These are phyloP conservation scores for Eutolmus rufibarbis DNA, from an alignment of 2,888 invertebrate genomes.

Conservation along the genomic window DNA sequence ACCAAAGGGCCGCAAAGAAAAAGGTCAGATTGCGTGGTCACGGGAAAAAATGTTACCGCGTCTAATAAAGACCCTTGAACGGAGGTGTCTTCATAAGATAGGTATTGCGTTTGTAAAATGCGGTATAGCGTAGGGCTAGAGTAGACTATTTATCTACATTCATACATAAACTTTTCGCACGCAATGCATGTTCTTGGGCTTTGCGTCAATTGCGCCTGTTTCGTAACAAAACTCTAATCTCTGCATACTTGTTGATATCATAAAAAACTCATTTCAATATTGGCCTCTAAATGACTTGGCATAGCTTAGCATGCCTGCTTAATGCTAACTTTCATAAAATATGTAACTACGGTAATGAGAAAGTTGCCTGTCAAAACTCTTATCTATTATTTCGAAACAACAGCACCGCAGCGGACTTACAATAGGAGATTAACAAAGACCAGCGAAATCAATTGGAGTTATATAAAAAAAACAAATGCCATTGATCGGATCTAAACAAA, in stretches of 20 bases:
- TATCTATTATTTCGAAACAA: neutral
- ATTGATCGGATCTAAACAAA: neutral
- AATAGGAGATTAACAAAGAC: neutral
- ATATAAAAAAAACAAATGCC: neutral
- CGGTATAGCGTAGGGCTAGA: neutral
- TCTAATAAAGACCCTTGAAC: neutral
- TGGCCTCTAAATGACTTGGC: neutral
- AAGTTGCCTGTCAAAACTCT: neutral
- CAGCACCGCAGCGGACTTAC: neutral
- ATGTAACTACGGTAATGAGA: neutral
- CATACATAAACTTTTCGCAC: neutral
- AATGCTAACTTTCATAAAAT: neutral
- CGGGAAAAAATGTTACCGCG: neutral
- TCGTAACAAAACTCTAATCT: neutral
- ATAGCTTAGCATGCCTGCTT: neutral
- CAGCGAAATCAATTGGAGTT: neutral
- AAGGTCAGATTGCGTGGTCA: neutral
- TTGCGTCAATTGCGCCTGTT: neutral
- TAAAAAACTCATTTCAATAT: neutral
- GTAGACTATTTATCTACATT: neutral
- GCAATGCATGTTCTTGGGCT: neutral
- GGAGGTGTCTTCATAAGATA: neutral
- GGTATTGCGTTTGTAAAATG: neutral
- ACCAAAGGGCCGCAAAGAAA: neutral
- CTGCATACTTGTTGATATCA: neutral